These are phyloP conservation scores for Catharus ustulatus DNA, from an alignment of 2,797 vertebrate genomes.

Conservation along the genomic window DNA sequence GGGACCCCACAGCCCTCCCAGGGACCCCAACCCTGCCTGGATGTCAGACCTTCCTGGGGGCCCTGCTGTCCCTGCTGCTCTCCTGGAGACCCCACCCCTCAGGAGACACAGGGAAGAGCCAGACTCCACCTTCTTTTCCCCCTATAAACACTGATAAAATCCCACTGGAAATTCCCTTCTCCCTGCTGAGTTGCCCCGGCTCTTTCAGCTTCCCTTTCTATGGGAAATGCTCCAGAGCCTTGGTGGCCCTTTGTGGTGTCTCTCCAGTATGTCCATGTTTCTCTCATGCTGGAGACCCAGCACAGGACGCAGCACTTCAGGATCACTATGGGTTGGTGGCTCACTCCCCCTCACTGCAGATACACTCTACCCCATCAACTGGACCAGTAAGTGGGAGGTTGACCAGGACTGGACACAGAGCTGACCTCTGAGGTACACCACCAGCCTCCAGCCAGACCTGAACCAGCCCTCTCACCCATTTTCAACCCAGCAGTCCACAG, in stretches of 20 bases:
- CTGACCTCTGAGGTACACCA: neutral
- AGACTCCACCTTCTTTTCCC: neutral
- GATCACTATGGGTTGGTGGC: neutral
- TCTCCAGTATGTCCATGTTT: neutral
- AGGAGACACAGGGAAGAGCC: neutral
- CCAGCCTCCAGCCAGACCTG: neutral
- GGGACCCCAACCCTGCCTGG: too few species aligned
- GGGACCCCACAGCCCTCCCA: neutral
- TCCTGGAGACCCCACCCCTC: neutral
- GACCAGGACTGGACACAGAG: neutral
- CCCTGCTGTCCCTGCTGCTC: too few species aligned
- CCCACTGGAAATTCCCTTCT: neutral
- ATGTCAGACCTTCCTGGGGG: neutral
- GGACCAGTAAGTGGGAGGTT: neutral
- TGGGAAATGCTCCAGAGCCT: accelerated
- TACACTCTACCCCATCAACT: neutral
- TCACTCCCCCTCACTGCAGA: neutral
- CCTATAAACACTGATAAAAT: neutral
- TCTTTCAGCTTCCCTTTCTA: neutral
- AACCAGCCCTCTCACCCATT: neutral
- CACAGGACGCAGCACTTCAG: neutral
- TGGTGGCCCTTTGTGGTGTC: neutral
- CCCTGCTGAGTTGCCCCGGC: neutral
- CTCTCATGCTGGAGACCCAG: neutral
- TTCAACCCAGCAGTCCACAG: accelerated